Conservation (phyloP, 2,797 vertebrate genomes). For the Serranus cabrilla region DNA sequence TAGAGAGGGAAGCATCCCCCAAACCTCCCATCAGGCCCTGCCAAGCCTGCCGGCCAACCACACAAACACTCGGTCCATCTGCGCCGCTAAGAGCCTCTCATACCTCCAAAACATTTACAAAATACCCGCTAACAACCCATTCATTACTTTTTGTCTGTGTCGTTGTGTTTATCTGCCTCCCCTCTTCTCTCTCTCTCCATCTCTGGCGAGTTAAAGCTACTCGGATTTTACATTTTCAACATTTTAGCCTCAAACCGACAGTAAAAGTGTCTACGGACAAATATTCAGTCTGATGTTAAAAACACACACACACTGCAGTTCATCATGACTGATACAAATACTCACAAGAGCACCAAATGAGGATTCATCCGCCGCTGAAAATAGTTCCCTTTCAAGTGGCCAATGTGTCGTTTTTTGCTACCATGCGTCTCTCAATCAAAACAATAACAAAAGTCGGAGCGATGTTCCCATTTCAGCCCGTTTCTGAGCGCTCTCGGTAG, state of each 20-base stretch:
- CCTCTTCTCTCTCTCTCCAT: conserved; percentile 5
- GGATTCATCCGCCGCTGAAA: too few relatives aligned
- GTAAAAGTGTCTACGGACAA: background rate
- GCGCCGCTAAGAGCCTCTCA: conserved; percentile 66
- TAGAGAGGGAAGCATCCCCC: conserved; percentile 34
- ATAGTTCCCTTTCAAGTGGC: too few relatives aligned
- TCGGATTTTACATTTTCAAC: background rate
- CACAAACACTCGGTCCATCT: conserved; percentile 73
- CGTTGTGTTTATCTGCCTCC: conserved; percentile 36
- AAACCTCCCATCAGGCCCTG: conserved; percentile 70
- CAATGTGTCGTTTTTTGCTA: too few relatives aligned
- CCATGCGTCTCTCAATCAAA: too few relatives aligned
- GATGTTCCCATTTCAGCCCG: too few relatives aligned
- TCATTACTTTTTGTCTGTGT: conserved; percentile 50
- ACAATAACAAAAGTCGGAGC: too few relatives aligned
- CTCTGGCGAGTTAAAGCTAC: background rate
- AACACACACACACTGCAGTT: too few relatives aligned
- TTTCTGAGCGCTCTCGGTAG: too few relatives aligned
- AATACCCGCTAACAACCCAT: conserved; percentile 69
- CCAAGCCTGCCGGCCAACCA: conserved; percentile 78
- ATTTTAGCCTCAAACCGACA: background rate
- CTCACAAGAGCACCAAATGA: too few relatives aligned
- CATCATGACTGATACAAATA: too few relatives aligned
- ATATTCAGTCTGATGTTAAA: too few relatives aligned
- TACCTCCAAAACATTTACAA: conserved; percentile 72